Percentiles rank a stretch among this genome's conserved stretches.
Evolutionary conservation across 2,888 invertebrate species (phyloP).

Genomic region (Globia sparganii): DNA sequence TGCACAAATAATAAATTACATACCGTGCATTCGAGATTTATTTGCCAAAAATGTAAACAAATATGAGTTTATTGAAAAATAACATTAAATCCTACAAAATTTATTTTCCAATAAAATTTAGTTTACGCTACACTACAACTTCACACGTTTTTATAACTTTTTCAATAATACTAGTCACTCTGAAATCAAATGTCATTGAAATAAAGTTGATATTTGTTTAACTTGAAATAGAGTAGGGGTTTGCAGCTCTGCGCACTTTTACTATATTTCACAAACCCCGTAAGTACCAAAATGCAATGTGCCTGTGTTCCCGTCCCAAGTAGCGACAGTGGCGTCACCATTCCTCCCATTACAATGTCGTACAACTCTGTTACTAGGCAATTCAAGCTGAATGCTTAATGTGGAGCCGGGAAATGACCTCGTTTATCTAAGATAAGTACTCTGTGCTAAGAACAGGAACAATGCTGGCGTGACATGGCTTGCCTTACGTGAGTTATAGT

Average conservation of each 20-base stretch:
- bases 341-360: slow-evolving; percentile 11
- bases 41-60: too few species aligned
- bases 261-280: background rate
- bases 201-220: too few species aligned
- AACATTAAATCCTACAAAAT: too few species aligned
- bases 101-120: too few species aligned
- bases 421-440: slow-evolving; percentile 44
- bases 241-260: too few species aligned
- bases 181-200: too few species aligned
- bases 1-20: background rate
- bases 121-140: too few species aligned
- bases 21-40: too few species aligned
- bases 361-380: slow-evolving; percentile 33
- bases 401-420: slow-evolving; percentile 45
- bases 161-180: too few species aligned
- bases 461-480: slow-evolving; percentile 23
- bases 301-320: background rate
- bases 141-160: too few species aligned
- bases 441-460: slow-evolving; percentile 20
- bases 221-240: too few species aligned
- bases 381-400: slow-evolving; percentile 53
- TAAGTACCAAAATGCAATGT: background rate
- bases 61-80: too few species aligned
- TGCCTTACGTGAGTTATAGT: slow-evolving; percentile 10
- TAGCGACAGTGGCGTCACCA: slow-evolving; percentile 31